phyloP scores from a whole-genome alignment of 2,113 vertebrate genomes.

The Lepisosteus osseus region DNA sequence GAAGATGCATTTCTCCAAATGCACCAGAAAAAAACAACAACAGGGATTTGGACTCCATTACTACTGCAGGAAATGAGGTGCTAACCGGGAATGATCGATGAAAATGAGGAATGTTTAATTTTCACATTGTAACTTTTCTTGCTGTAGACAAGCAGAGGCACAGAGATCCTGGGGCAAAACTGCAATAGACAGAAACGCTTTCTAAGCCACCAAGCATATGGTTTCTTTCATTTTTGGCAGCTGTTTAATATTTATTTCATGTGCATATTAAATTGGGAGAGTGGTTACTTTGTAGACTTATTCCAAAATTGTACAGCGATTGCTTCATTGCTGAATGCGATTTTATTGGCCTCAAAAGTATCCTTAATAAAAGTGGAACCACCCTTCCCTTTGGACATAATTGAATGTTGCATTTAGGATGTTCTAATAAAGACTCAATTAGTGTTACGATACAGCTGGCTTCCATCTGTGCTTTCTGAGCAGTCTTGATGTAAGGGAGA shows the following conservation, averaged over 20 bases:
- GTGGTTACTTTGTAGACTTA: constrained; percentile 39
- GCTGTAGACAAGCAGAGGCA: background rate
- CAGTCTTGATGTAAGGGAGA: constrained; percentile 20
- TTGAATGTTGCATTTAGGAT: constrained; percentile 41
- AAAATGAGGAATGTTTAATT: no score
- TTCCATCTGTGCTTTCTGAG: constrained; percentile 36
- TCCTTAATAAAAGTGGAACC: constrained; percentile 36
- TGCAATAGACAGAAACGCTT: constrained; percentile 11
- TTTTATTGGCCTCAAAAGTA: constrained; percentile 44
- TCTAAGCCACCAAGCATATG: constrained; percentile 33
- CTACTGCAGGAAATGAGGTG: constrained; percentile 8
- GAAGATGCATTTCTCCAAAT: no score
- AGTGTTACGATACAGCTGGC: constrained; percentile 38
- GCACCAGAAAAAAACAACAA: constrained; percentile 8
- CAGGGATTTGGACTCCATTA: constrained; percentile 15
- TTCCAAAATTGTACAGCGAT: constrained; percentile 43
- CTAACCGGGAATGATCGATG: no score
- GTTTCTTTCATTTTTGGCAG: constrained; percentile 30
- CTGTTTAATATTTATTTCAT: constrained; percentile 40
- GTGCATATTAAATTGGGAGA: constrained; percentile 34
- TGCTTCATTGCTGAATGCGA: constrained; percentile 44
- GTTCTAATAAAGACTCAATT: constrained; percentile 43
- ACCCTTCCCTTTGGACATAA: constrained; percentile 35
- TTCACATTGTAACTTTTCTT: background rate
- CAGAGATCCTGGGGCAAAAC: constrained; percentile 11